Base-by-base conservation (phyloP, 2,797 vertebrate species). In the Pangasius mekongensis region DNA sequence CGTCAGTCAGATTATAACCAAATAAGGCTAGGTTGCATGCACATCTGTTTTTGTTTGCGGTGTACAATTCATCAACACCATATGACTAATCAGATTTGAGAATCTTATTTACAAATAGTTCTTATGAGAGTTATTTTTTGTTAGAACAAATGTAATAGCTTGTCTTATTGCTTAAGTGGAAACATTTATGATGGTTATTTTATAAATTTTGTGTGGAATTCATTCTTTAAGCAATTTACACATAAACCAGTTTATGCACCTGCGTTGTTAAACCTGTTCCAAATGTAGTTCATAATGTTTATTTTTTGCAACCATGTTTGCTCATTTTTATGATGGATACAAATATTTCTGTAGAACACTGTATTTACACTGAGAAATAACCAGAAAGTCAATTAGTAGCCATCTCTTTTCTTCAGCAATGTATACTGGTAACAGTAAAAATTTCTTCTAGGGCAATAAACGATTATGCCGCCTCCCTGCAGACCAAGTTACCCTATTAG, bases 371-470 rank as follows among this genome's bases (percentile, higher is more conserved):
- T 47, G 62, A n/a, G 27, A 67, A 67, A 67, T 16, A 67, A 33
- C 64, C 22, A 69, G 49, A 47, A 71, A 71, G 18, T 71, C 47
- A 81, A n/a, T 58, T 36, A 43, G 20, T 85, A 13, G 24, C 18
- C 22, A 16, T 36, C 13, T 56, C 10, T 73, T 33, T n/a, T 54
- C 52, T 71, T 71, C 84, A 58, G 39, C 36, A 71, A 39, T 71
- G 33, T 39, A 20, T 33, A 67, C 11, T 14, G 11, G n/a, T 69
- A 33, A 36, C 66, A 73, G 8, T 22, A 71, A 6, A 14, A 13
- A 1, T 73, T 10, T 87, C 83, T 87, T 87, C 18, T 16, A 58
- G 58, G n/a, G 33, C 82, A 85, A 67, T 60, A 85, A 76, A 74
- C 13, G 22, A 87, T 62, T 20, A 62, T 52, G 76, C 9, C 6